Conservation (phyloP, 2,888 invertebrate species). For the Drosophila picticornis region DNA sequence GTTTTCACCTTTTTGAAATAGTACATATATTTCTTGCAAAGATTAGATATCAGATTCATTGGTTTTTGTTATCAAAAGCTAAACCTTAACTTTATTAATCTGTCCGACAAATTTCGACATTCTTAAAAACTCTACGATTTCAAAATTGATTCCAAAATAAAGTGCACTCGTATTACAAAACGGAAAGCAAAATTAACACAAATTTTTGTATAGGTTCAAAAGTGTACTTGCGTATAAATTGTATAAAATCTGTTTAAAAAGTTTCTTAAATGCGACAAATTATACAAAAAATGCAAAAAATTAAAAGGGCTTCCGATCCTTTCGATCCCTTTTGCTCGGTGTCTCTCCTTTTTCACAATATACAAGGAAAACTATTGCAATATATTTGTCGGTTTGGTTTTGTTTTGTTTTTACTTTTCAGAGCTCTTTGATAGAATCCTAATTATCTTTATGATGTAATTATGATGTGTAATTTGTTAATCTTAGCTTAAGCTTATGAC, state of each 20-base stretch:
- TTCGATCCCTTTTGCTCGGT: slow-evolving; percentile 42
- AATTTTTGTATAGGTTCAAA: slow-evolving; percentile 54
- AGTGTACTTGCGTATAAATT: slow-evolving; percentile 52
- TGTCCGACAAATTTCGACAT: slow-evolving; percentile 46
- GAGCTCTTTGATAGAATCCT: slow-evolving; percentile 58
- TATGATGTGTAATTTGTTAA: slow-evolving; percentile 48
- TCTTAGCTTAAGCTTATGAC: slow-evolving; percentile 72
- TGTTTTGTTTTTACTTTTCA: slow-evolving; percentile 33
- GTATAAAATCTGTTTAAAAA: slow-evolving; percentile 58
- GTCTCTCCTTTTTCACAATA: slow-evolving; percentile 35
- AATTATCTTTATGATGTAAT: slow-evolving; percentile 43
- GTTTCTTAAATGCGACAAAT: slow-evolving; percentile 26
- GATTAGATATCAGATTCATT: slow-evolving; percentile 45
- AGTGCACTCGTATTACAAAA: slow-evolving; percentile 26
- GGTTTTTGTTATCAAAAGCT: slow-evolving; percentile 68
- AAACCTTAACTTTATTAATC: slow-evolving; percentile 59
- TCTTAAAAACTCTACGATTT: slow-evolving; percentile 59
- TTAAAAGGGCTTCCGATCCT: slow-evolving; percentile 27
- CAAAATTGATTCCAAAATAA: slow-evolving; percentile 52
- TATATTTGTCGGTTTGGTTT: slow-evolving; percentile 24
- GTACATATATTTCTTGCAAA: slow-evolving; percentile 42
- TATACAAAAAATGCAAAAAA: slow-evolving; percentile 27
- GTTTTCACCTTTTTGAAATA: slow-evolving; percentile 62
- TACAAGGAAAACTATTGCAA: slow-evolving; percentile 59
- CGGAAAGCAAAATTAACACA: slow-evolving; percentile 29